These are phyloP conservation scores for Clitarchus hookeri DNA, from an alignment of 2,888 invertebrate species.

Conservation along the genomic window DNA sequence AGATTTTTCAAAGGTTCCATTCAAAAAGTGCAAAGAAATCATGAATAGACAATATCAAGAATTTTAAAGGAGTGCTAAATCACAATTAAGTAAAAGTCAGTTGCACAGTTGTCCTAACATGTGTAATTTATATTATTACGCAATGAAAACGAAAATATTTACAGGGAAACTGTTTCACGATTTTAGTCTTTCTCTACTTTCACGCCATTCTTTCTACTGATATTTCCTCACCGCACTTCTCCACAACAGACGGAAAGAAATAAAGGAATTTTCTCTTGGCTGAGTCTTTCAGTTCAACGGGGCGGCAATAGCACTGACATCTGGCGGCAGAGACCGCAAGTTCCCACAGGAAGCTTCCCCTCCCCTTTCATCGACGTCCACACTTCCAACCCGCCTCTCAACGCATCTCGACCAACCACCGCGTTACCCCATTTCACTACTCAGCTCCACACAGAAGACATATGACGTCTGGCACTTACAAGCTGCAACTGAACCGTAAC, in stretches of 20 bases:
- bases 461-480: not conserved
- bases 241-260: not conserved
- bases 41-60: too few species aligned
- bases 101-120: too few species aligned
- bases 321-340: not conserved
- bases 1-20: too few species aligned
- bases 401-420: not conserved
- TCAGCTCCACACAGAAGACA: not conserved
- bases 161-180: not conserved
- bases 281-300: not conserved
- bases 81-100: too few species aligned
- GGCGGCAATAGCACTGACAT: not conserved
- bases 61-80: too few species aligned
- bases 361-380: not conserved
- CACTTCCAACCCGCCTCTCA: not conserved
- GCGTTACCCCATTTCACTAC: not conserved
- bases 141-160: not conserved
- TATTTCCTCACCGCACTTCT: not conserved
- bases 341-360: not conserved
- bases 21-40: too few species aligned
- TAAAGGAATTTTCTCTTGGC: not conserved
- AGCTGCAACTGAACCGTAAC: not conserved
- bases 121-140: not conserved
- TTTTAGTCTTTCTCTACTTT: not conserved
- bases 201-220: not conserved